Conservation (phyloP, 37 sponge, comb jelly and placozoan species). For the Cliona cf. orientalis region DNA sequence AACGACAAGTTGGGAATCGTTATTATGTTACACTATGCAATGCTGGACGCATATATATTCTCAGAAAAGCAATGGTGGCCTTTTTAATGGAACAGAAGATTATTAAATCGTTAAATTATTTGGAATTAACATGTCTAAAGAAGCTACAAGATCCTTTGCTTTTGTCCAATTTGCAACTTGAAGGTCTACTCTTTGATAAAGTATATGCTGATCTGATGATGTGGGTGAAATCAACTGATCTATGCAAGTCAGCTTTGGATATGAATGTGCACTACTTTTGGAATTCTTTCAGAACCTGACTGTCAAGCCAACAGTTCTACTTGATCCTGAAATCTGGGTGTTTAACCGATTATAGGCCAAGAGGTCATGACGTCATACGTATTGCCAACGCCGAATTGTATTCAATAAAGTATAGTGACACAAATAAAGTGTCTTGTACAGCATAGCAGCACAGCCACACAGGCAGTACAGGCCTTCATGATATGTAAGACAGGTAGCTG, state of each 20-base stretch:
- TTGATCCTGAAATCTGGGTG: background rate
- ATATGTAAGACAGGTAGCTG: too few species aligned
- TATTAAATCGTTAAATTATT: background rate
- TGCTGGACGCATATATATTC: constrained; percentile 31
- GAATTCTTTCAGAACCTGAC: constrained; percentile 7
- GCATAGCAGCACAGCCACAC: too few species aligned
- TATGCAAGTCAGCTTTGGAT: constrained; percentile 27
- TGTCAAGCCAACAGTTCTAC: background rate
- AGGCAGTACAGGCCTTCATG: too few species aligned
- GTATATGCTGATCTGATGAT: constrained; percentile 42
- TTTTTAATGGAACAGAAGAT: constrained; percentile 8
- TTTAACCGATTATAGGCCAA: too few species aligned
- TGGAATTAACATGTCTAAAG: background rate
- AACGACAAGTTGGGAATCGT: constrained; percentile 46
- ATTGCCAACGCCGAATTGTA: too few species aligned
- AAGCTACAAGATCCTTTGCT: background rate
- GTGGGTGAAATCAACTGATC: constrained; percentile 5
- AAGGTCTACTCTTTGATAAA: constrained; percentile 28
- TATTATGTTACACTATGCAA: constrained; percentile 42
- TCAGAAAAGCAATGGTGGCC: constrained; percentile 6
- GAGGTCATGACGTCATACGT: too few species aligned
- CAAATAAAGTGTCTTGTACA: too few species aligned
- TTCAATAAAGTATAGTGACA: too few species aligned
- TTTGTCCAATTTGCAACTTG: constrained; percentile 1
- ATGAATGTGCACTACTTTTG: constrained; percentile 44